Base-by-base conservation (phyloP, 92 coral and sea anemone genomes). In the Epizoanthus stellaris region DNA sequence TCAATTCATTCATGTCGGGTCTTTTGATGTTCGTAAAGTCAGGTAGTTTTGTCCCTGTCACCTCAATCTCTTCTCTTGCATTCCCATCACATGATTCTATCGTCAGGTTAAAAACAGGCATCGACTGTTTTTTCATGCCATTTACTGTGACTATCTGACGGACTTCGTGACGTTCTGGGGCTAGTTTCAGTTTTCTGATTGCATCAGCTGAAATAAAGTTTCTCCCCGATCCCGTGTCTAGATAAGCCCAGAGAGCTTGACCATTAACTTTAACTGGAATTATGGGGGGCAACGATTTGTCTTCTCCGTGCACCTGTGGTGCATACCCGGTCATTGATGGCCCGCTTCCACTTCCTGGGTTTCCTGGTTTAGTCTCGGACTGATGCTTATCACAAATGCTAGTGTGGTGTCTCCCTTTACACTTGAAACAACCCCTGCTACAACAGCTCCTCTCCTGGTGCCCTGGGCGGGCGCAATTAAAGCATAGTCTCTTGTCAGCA, bases 351-450 rank as follows among this genome's bases (percentile, higher is more conserved):
- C 62, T 7, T 13, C 56, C 56, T 52, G 56, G 14, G 56, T 52
- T 52, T 52, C 56, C 56, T 2, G 10, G 56, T 45, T 45, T 4
- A 45, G 6, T 45, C 49, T 45, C 49, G 9, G 9, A 45, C 13
- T 19, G 20, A 3, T 47, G n/a, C 14, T 17, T 85, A 16, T 75
- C 89, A 73, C 95, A 84, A 30, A 92, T 11, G 64, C 93, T 90
- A 0, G 89, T 92, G 52, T 92, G 90, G 49, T 92, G 95, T 76
- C 38, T 89, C 45, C 72, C 36, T 56, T 69, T 63, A 20, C 95
- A 89, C 40, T 86, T 91, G 49, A 38, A 56, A 19, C 90, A 86
- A 10, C 92, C 82, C n/a, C 92, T 65, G 47, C 82, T 83, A 0
- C 85, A 87, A 66, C 89, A 92, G 4, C 39, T 16, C n/a, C 57